phyloP scores from a whole-genome alignment of 1,140 invertebrate species.

The Diorhabda sublineata region DNA sequence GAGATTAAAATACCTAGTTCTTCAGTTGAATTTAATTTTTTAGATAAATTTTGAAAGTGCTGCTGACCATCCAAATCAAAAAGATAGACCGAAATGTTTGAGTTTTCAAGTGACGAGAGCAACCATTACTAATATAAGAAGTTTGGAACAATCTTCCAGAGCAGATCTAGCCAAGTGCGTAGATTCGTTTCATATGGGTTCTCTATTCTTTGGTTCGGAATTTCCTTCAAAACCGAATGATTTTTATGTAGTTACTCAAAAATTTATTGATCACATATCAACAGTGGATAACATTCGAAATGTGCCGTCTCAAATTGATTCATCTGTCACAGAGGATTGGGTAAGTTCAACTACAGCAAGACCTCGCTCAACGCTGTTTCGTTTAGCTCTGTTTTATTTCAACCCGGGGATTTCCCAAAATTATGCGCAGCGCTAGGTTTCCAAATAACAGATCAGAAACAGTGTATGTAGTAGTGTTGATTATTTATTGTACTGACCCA shows the following conservation, averaged over 20 bases:
- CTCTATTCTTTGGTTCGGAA: slow-evolving; percentile 66
- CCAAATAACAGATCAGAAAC: too few relatives aligned
- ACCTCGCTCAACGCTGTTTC: too few relatives aligned
- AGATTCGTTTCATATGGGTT: slow-evolving; percentile 66
- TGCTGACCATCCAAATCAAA: slow-evolving; percentile 65
- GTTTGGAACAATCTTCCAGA: slow-evolving; percentile 62
- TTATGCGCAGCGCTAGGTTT: too few relatives aligned
- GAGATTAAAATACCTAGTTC: too few relatives aligned
- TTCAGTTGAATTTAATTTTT: slow-evolving; percentile 27
- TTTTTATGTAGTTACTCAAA: slow-evolving; percentile 66
- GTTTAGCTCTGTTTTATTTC: too few relatives aligned
- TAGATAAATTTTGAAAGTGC: slow-evolving; percentile 70
- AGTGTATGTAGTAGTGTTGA: too few relatives aligned
- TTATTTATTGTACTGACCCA: too few relatives aligned
- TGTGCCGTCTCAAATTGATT: slow-evolving; percentile 35
- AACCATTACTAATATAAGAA: slow-evolving; percentile 73
- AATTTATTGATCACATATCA: slow-evolving; percentile 69
- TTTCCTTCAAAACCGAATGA: slow-evolving; percentile 68
- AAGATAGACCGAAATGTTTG: slow-evolving; percentile 75
- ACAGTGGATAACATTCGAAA: slow-evolving; percentile 51
- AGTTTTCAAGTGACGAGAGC: slow-evolving; percentile 78
- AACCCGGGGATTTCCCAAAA: too few relatives aligned
- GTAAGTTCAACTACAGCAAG: slow-evolving; percentile 25
- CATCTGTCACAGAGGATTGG: slow-evolving; percentile 31
- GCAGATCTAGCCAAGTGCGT: slow-evolving; percentile 70